Evolutionary conservation across 1,140 invertebrate species (phyloP).

Genomic region (Linepithema humile): DNA sequence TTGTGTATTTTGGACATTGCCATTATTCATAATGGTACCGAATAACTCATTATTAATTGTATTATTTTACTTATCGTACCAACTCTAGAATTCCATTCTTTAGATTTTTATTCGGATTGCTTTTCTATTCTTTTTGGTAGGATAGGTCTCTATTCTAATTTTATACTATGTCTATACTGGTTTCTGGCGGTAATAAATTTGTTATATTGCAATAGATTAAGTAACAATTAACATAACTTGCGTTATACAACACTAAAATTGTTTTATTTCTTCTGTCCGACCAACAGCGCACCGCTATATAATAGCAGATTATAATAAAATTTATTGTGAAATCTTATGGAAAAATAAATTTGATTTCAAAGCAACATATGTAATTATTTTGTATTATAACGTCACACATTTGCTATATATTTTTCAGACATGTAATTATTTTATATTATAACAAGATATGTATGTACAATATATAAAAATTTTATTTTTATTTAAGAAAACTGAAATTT

Average conservation of each 20-base stretch:
- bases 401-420: no score
- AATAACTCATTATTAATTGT: slow-evolving; percentile 51
- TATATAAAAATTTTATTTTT: no score
- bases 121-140: slow-evolving; percentile 54
- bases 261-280: slow-evolving; percentile 73
- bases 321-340: no score
- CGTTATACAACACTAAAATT: slow-evolving; percentile 68
- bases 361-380: no score
- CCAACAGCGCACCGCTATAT: slow-evolving; percentile 77
- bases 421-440: no score
- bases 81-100: slow-evolving; percentile 51
- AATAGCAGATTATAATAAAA: no score
- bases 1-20: slow-evolving; percentile 11
- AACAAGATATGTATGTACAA: no score
- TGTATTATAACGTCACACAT: no score
- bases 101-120: slow-evolving; percentile 52
- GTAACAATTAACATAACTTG: slow-evolving; percentile 51
- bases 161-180: slow-evolving; percentile 55
- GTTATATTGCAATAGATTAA: slow-evolving; percentile 58
- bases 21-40: neutral
- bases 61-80: slow-evolving; percentile 64
- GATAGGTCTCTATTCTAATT: slow-evolving; percentile 26
- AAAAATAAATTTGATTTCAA: no score
- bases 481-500: no score
- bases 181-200: slow-evolving; percentile 61